phyloP scores from a whole-genome alignment of 2,797 vertebrate genomes.

The Coluber constrictor region DNA sequence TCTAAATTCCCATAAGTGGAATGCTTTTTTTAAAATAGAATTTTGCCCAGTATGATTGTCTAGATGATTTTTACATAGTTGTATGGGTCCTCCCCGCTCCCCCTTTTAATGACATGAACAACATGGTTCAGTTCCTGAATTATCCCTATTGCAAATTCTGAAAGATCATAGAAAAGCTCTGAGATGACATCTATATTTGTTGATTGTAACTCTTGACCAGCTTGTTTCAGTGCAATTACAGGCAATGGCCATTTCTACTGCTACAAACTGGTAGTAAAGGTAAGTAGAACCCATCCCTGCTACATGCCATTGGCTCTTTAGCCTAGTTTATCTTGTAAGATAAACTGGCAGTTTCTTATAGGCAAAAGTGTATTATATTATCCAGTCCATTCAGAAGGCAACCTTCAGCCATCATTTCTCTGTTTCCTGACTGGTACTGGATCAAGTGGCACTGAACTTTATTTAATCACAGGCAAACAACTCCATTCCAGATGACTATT shows the following conservation, averaged over 20 bases:
- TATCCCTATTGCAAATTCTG: background rate
- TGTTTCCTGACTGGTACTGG: background rate
- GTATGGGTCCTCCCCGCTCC: background rate
- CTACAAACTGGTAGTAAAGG: too few relatives aligned
- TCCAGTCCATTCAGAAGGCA: background rate
- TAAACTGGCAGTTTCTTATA: background rate
- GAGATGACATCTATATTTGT: background rate
- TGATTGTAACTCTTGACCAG: background rate
- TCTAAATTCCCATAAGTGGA: background rate
- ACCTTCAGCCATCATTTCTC: background rate
- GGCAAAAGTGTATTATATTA: background rate
- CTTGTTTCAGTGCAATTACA: background rate
- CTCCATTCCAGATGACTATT: background rate
- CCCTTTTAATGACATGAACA: background rate
- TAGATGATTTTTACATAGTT: background rate
- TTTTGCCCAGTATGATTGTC: background rate
- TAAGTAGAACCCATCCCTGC: too few relatives aligned
- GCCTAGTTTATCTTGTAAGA: background rate
- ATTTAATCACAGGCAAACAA: background rate
- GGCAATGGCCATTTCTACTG: background rate
- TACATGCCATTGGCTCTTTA: background rate
- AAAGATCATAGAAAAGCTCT: background rate
- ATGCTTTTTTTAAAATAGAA: background rate
- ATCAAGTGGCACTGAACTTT: background rate
- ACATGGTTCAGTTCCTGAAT: background rate